phyloP scores from a whole-genome alignment of 2,797 vertebrate genomes.

The Columba guinea region DNA sequence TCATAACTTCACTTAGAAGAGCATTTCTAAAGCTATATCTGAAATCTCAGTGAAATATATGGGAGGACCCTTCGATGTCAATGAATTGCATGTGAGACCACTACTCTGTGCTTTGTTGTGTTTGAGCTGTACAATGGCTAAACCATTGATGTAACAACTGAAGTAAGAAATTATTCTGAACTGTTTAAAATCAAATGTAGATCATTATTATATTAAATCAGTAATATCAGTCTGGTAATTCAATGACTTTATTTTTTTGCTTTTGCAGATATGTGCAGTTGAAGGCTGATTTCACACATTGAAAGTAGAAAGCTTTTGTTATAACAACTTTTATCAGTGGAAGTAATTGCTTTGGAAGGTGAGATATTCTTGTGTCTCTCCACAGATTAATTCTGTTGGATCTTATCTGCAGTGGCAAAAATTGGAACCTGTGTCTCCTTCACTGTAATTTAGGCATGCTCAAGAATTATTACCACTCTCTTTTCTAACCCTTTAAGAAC shows the following conservation, averaged over 20 bases:
- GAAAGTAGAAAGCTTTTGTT: constrained; percentile 34
- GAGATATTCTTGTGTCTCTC: constrained; percentile 8
- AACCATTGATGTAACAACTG: background rate
- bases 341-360: constrained; percentile 54
- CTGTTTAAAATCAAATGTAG: background rate
- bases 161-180: background rate
- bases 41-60: background rate
- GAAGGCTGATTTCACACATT: background rate
- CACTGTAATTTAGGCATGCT: background rate
- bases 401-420: constrained; percentile 17
- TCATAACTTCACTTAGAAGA: background rate
- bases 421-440: background rate
- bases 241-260: background rate
- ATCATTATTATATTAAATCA: background rate
- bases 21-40: background rate
- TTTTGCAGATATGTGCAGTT: background rate
- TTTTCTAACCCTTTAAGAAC: background rate
- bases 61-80: background rate
- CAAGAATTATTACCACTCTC: background rate
- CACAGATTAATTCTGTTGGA: constrained; percentile 31
- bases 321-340: constrained; percentile 15
- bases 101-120: background rate
- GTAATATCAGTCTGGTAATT: background rate
- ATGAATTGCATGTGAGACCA: background rate
- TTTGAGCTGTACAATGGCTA: background rate